Base-by-base conservation (phyloP, 2,888 invertebrate species). In the Rhodophaea formosa region DNA sequence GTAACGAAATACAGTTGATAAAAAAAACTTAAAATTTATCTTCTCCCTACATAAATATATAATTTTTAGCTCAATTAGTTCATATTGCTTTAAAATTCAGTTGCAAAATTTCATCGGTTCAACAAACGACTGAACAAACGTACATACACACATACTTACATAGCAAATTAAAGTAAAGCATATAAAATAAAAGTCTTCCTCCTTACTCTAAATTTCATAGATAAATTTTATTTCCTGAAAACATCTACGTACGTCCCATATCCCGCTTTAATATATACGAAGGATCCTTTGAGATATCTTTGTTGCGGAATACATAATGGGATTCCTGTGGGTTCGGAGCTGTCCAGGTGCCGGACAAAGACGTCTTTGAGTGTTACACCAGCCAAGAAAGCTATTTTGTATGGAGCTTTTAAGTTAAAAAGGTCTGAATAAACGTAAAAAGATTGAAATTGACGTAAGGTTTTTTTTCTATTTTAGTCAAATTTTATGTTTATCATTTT, bases 301-400 rank as follows among this genome's bases (percentile, higher is more conserved):
- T n/a, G n/a, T n/a, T n/a, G 5, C 23, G 32, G 51, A 47, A 52
- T 47, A 55, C 53, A 46, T 55, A 63, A 62, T 58, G 35, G 54
- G 47, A 64, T 68, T 65, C 51, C 59, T 29, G 46, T 15, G 59
- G 57, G 49, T 57, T 30, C 56, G 58, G 23, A 56, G 59, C 53
- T 55, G 57, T 60, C 53, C 61, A 64, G 59, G 59, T 61, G 57
- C 49, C 46, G 39, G 54, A 55, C 65, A 71, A 70, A 68, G 68
- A 53, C 45, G 62, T 57, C 61, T 60, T 62, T 60, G 58, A 61
- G 59, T 61, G 69, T 74, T 73, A 66, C 69, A 71, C 69, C 69
- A 73, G 66, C 64, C 65, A 64, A 30, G 54, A 46, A 55, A 60
- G 10, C 15, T 30, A 30, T 44, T 53, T 44, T 44, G 30, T 30